Percentiles rank a stretch among this genome's conserved stretches.
Evolutionary conservation across 2,888 invertebrate genomes (phyloP).

Genomic region (Cryptops parisi): DNA sequence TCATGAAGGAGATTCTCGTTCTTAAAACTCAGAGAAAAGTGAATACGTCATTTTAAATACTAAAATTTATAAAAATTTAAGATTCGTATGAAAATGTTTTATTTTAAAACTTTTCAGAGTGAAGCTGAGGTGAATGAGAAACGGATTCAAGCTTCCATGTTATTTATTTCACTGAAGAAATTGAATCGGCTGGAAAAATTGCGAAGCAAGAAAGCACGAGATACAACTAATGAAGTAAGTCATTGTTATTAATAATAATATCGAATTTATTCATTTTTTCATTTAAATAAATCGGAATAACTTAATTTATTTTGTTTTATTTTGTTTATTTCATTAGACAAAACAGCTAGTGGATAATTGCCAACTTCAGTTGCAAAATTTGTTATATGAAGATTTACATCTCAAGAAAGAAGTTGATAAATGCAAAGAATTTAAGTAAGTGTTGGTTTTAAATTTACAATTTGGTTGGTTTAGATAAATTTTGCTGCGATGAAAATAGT

Average conservation of each 20-base stretch:
- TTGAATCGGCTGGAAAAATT: constrained; percentile 81
- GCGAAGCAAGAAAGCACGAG: constrained; percentile 63
- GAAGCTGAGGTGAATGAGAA: constrained; percentile 48
- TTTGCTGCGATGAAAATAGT: no score
- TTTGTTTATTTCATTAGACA: no score
- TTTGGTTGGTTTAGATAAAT: no score
- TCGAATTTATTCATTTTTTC: neutral
- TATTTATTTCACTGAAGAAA: constrained; percentile 71
- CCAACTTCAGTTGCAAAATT: constrained; percentile 78
- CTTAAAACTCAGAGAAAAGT: constrained; percentile 33
- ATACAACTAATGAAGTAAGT: constrained; percentile 50
- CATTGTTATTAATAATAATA: neutral
- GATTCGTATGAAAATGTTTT: no score
- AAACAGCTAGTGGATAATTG: constrained; percentile 80
- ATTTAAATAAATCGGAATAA: no score
- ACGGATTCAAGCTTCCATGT: constrained; percentile 54
- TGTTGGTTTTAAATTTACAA: no score
- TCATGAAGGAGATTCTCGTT: constrained; percentile 52
- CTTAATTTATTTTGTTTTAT: no score
- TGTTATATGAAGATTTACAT: constrained; percentile 86
- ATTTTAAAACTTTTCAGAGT: constrained; percentile 22
- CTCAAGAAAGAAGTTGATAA: constrained; percentile 87
- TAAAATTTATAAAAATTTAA: no score
- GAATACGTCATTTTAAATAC: neutral
- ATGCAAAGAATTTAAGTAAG: constrained; percentile 79